Evolutionary conservation across 2,888 invertebrate genomes (phyloP), one percentile per base, ranked within the genome.

Genomic region (Allacma fusca): DNA sequence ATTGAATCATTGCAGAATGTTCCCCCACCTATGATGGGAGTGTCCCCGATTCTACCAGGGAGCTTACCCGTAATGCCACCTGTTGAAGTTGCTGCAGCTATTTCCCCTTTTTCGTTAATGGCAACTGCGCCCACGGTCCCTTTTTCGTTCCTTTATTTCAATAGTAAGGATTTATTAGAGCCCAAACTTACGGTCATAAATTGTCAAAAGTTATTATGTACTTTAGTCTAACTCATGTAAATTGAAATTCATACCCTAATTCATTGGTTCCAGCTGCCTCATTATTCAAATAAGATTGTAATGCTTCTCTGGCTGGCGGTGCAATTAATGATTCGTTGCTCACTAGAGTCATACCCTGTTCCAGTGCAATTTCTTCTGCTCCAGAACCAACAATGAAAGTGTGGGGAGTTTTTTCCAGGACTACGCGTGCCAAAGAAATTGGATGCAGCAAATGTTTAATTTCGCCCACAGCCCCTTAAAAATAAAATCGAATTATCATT

Each of bases 71-170:
- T 92, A 84, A 93, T 92, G 0, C 95, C 95, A 5, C 95, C 95
- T 0, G 95, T 95, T 1, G 94, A 94, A 0, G 94, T 95, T 0
- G 92, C 95, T 1, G 91, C 93, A 0, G 93, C 93, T 73, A 94
- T 88, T 83, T 91, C 91, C 0, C 95, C 94, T n/a, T 88, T 84
- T 0, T 86, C 85, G 86, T 94, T 94, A 23, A 95, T 87, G 0
- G 93, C 95, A 0, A 95, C 93, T 2, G 94, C 94, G 1, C 95
- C 95, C 0, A 95, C 95, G 0, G 95, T 95, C 4, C 93, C 94
- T 40, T 92, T 91, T 77, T 91, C 92, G 28, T 62, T 24, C 24
- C 59, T 76, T 12, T 1, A 40, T 9, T 40, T 40, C 40, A 40
- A 13, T 40, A 9, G 13, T 13, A 13, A 40, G 5, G 13, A 40